phyloP scores from a whole-genome alignment of 2,113 vertebrate species.

The Leiothrix lutea region DNA sequence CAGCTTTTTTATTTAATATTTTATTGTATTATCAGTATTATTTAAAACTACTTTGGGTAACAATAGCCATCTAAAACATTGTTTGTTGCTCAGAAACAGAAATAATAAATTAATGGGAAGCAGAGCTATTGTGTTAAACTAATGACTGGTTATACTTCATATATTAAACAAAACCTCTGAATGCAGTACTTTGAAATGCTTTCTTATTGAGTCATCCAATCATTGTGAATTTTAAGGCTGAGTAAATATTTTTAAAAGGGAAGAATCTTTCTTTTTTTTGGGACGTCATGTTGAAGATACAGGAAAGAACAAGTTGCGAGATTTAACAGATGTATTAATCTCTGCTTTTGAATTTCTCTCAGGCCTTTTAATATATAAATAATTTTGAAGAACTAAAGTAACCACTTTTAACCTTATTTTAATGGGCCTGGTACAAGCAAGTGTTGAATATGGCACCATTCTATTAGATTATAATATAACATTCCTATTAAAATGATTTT shows the following conservation, averaged over 20 bases:
- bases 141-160: neutral
- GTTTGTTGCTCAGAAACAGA: neutral
- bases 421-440: neutral
- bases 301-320: neutral
- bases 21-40: neutral
- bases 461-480: constrained; percentile 39
- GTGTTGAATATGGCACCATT: neutral
- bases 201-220: neutral
- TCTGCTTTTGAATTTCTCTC: constrained; percentile 14
- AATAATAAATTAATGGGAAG: neutral
- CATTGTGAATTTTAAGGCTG: neutral
- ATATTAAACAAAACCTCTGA: neutral
- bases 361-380: constrained; percentile 10
- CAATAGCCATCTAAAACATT: neutral
- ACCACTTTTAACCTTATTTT: constrained; percentile 14
- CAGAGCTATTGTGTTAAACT: neutral
- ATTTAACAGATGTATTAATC: constrained; percentile 14
- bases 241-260: neutral
- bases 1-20: constrained; percentile 18
- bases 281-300: neutral
- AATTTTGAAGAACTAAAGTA: neutral
- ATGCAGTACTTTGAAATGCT: neutral
- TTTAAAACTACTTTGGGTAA: neutral
- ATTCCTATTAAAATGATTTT: constrained; percentile 61
- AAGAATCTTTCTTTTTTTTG: neutral